Conservation (phyloP, 1,140 invertebrate genomes). For the Fragariocoptes setiger region DNA sequence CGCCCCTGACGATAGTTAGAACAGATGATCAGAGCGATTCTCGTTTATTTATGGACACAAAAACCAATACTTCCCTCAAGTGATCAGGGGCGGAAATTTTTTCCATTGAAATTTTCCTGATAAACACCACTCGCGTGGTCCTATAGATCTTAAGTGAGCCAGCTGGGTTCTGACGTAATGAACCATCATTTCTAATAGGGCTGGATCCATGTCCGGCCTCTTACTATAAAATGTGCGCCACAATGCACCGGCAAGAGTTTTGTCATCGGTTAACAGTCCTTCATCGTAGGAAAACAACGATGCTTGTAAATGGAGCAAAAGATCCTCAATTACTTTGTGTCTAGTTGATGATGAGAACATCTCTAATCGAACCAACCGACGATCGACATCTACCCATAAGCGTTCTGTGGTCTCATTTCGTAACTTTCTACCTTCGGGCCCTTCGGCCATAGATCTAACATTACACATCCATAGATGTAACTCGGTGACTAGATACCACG, state of each 20-base stretch:
- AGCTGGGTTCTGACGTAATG: neutral
- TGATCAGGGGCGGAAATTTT: neutral
- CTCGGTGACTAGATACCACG: conserved; percentile 24
- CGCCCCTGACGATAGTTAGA: too few relatives aligned
- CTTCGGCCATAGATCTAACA: conserved; percentile 37
- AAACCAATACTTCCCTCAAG: too few relatives aligned
- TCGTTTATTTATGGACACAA: too few relatives aligned
- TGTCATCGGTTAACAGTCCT: conserved; percentile 35
- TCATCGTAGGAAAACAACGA: conserved; percentile 53
- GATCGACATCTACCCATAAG: conserved; percentile 43
- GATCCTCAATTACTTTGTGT: conserved; percentile 12
- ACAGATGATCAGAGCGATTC: too few relatives aligned
- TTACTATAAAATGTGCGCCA: conserved; percentile 40
- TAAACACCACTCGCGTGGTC: neutral
- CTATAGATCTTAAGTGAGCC: neutral
- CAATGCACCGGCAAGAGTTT: conserved; percentile 36
- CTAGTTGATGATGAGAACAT: conserved; percentile 16
- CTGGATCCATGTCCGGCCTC: conserved; percentile 4
- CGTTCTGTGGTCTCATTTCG: conserved; percentile 37
- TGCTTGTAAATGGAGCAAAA: conserved; percentile 46
- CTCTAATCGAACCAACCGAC: conserved; percentile 32
- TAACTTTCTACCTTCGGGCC: conserved; percentile 29
- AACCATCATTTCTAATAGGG: neutral
- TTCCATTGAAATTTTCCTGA: neutral
- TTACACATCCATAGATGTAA: conserved; percentile 42